These are phyloP conservation scores for Sepiola atlantica DNA, from an alignment of 2,888 invertebrate genomes.

Conservation along the genomic window DNA sequence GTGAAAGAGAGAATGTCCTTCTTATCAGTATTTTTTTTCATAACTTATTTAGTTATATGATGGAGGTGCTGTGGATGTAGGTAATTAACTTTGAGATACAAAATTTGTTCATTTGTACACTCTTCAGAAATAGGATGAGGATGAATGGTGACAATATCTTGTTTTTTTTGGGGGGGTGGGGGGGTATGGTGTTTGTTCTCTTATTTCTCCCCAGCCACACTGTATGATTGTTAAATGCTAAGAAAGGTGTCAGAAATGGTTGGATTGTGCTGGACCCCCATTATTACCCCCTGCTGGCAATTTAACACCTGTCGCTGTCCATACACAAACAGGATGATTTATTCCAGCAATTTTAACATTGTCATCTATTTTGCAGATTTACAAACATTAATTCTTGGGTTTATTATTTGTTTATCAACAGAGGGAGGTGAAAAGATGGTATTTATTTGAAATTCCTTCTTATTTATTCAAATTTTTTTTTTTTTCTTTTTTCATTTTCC, in stretches of 20 bases:
- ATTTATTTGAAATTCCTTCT: no score
- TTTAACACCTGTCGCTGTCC: background rate
- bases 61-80: no score
- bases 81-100: background rate
- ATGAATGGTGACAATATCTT: background rate
- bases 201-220: no score
- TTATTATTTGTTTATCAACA: background rate
- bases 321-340: background rate
- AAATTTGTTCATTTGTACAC: background rate
- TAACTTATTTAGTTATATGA: no score
- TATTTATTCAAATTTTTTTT: background rate
- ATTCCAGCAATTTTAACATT: background rate
- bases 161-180: no score
- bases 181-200: no score
- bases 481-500: slow-evolving; percentile 3
- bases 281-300: background rate
- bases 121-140: background rate
- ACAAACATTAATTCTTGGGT: background rate
- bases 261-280: background rate
- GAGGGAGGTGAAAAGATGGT: background rate
- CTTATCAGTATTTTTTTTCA: no score
- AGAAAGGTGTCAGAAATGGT: background rate
- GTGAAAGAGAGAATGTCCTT: background rate
- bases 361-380: background rate
- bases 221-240: background rate